A percentile compares a stretch with the other conserved stretches of the same genome.
These are phyloP conservation scores for Scaptomyza tumidula DNA, from an alignment of 2,888 invertebrate species.

Conservation along the genomic window DNA sequence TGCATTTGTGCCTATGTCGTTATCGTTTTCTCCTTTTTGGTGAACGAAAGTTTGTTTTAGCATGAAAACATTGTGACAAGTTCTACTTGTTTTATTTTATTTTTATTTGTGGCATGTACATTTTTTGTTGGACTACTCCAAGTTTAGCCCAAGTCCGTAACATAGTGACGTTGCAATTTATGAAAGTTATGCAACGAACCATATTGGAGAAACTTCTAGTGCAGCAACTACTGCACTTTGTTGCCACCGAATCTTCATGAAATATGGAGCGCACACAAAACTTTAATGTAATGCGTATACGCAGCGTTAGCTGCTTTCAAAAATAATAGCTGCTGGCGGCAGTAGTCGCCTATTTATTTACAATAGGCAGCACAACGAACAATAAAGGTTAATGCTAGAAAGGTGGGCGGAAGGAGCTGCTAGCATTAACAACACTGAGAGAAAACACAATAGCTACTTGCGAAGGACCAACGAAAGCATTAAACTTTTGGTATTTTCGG, in stretches of 20 bases:
- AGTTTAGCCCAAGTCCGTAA: constrained; percentile 36
- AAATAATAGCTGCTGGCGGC: constrained; percentile 14
- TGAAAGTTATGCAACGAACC: constrained; percentile 56
- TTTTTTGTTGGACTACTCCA: neutral
- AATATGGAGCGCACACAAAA: constrained; percentile 38
- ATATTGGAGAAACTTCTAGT: constrained; percentile 18
- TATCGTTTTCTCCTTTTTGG: constrained; percentile 12
- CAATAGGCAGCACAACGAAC: constrained; percentile 20
- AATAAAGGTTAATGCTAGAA: constrained; percentile 35
- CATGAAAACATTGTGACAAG: constrained; percentile 30
- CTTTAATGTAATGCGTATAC: constrained; percentile 48
- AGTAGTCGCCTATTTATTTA: constrained; percentile 30
- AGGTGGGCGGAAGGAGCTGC: neutral
- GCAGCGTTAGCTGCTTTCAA: constrained; percentile 18
- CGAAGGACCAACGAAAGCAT: no score
- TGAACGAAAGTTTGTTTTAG: constrained; percentile 45
- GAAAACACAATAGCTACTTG: neutral
- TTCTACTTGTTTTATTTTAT: neutral
- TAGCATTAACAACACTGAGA: neutral
- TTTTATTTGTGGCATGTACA: constrained; percentile 11
- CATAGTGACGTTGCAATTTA: constrained; percentile 65
- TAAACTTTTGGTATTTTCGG: neutral
- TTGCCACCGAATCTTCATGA: constrained; percentile 43
- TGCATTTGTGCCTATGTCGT: constrained; percentile 39
- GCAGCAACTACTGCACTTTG: constrained; percentile 47